Conservation (phyloP, 2,888 invertebrate genomes). For the Beris chalybata region DNA sequence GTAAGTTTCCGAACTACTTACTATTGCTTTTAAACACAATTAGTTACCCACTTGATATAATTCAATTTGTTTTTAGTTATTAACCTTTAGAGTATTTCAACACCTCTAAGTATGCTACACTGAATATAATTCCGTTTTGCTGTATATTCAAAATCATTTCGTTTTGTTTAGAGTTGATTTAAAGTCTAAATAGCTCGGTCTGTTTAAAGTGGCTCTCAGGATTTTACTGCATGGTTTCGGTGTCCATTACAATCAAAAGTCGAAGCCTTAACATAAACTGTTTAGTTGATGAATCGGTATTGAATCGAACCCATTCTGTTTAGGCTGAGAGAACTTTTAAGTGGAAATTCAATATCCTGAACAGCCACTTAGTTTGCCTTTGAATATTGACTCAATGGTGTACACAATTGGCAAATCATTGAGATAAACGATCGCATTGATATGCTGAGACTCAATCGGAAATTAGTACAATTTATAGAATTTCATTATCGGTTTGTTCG, state of each 20-base stretch:
- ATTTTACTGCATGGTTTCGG: slow-evolving; percentile 14
- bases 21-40: no score
- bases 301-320: slow-evolving; percentile 21
- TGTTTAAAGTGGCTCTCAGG: slow-evolving; percentile 17
- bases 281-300: neutral
- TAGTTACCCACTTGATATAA: no score
- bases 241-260: slow-evolving; percentile 26
- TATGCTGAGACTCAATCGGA: slow-evolving; percentile 20
- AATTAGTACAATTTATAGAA: slow-evolving; percentile 14
- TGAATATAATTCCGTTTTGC: no score
- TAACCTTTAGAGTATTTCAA: no score
- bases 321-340: slow-evolving; percentile 9
- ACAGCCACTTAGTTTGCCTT: slow-evolving; percentile 19
- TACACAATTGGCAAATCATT: slow-evolving; percentile 12
- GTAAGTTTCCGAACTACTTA: no score
- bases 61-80: no score
- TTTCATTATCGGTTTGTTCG: neutral
- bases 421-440: slow-evolving; percentile 20
- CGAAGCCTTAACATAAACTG: slow-evolving; percentile 24
- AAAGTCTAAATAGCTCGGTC: slow-evolving; percentile 18
- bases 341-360: slow-evolving; percentile 19
- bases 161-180: neutral
- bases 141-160: no score
- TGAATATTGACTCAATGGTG: slow-evolving; percentile 9
- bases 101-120: no score